phyloP scores from a whole-genome alignment of 2,797 vertebrate genomes.

The Aratinga solstitialis region DNA sequence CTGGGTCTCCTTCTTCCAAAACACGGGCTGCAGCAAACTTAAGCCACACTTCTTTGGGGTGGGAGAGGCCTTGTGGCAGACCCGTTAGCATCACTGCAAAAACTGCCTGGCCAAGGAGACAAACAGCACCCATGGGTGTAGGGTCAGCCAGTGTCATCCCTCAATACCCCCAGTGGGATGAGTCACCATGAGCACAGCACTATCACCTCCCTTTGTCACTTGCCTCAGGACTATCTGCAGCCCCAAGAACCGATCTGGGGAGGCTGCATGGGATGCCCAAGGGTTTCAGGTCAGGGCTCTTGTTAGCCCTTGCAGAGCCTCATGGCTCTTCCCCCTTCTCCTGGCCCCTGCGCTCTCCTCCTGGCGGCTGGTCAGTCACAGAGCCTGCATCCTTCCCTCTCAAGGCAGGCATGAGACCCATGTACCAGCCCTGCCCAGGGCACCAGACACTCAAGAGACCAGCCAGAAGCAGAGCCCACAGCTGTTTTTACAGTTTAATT shows the following conservation, averaged over 20 bases:
- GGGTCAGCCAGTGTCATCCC: neutral
- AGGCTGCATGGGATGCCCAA: neutral
- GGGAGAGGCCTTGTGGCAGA: neutral
- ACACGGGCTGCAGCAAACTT: neutral
- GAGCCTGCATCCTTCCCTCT: neutral
- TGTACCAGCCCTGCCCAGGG: fast-evolving
- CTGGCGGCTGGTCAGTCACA: neutral
- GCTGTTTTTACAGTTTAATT: slow-evolving; percentile 16
- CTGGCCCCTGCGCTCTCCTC: neutral
- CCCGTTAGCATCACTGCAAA: neutral
- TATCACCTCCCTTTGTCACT: neutral
- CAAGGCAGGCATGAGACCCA: neutral
- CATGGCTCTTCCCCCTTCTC: neutral
- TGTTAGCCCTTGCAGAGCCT: neutral
- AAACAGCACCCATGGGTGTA: neutral
- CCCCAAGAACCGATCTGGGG: neutral
- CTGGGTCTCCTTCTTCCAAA: neutral
- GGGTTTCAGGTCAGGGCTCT: neutral
- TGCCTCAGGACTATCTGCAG: neutral
- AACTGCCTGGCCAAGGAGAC: neutral
- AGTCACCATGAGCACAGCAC: neutral
- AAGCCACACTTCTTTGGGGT: neutral
- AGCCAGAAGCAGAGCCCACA: neutral
- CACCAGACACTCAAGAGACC: neutral
- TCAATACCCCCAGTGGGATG: neutral